A percentile compares a stretch with the other conserved stretches of the same genome.
These are phyloP conservation scores for Watersipora subatra DNA, from an alignment of 1,140 invertebrate genomes.

Conservation along the genomic window DNA sequence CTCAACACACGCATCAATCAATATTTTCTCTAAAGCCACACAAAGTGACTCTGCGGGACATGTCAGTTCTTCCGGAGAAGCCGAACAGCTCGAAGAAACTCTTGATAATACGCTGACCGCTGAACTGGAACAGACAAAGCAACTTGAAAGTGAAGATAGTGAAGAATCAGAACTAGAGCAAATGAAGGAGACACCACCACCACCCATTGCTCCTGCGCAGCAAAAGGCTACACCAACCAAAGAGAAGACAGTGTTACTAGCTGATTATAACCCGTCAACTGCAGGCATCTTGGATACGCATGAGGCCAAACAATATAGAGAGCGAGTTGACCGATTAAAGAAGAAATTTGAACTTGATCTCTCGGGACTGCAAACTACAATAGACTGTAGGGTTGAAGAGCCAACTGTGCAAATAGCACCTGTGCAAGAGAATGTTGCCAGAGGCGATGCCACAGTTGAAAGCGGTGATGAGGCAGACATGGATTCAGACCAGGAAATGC, in stretches of 20 bases:
- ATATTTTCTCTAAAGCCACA: not conserved
- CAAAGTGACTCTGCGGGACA: not conserved
- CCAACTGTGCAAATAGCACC: no score
- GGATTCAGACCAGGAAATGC: not conserved
- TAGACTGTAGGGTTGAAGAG: not conserved
- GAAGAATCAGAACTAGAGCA: not conserved
- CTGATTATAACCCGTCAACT: not conserved
- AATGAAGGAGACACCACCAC: not conserved
- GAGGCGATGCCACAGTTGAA: no score
- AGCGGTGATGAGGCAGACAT: not conserved
- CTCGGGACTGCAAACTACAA: not conserved
- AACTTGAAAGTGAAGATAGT: no score
- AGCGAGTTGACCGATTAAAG: not conserved
- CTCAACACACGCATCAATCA: not conserved
- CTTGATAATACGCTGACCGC: not conserved
- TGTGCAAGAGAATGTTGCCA: not conserved
- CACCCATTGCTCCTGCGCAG: not conserved
- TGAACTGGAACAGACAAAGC: not conserved
- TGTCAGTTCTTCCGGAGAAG: not conserved
- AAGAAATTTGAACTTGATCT: not conserved
- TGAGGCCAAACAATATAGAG: not conserved
- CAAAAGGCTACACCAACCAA: not conserved
- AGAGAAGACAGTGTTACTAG: not conserved
- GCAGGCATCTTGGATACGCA: not conserved
- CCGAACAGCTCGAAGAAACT: not conserved